These are phyloP conservation scores for Cataglyphis rosenhaueri DNA, from an alignment of 2,888 invertebrate species.

Conservation along the genomic window DNA sequence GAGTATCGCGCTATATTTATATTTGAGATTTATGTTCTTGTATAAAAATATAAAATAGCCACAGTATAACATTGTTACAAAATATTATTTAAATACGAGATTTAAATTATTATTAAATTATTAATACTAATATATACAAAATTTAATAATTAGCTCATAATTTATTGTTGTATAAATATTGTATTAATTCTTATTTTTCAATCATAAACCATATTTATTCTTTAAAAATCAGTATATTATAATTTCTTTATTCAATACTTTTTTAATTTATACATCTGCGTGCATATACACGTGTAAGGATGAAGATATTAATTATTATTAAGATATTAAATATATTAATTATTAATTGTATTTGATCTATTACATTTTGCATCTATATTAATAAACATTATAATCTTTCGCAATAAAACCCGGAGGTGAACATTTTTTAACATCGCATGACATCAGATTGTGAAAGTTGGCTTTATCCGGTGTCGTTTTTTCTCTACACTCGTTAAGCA, in stretches of 20 bases:
- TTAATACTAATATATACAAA: neutral
- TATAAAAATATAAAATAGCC: neutral
- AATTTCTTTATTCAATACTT: neutral
- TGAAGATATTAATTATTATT: neutral
- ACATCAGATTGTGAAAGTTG: constrained; percentile 41
- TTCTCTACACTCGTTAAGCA: constrained; percentile 12
- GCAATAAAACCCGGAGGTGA: neutral
- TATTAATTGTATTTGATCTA: neutral
- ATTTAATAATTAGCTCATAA: neutral
- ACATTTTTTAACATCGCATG: neutral
- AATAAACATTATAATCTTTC: constrained; percentile 16
- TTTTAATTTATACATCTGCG: neutral
- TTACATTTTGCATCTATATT: neutral
- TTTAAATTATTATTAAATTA: constrained; percentile 1
- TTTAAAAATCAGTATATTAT: neutral
- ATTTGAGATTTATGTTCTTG: neutral
- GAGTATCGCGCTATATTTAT: neutral
- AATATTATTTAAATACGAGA: neutral
- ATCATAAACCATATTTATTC: neutral
- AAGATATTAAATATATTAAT: neutral
- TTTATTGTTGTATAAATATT: neutral
- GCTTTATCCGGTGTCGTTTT: constrained; percentile 18
- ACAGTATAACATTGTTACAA: neutral
- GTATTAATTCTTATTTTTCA: neutral
- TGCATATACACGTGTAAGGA: neutral